Conservation (phyloP, 2,797 vertebrate genomes). For the Trachops cirrhosus region DNA sequence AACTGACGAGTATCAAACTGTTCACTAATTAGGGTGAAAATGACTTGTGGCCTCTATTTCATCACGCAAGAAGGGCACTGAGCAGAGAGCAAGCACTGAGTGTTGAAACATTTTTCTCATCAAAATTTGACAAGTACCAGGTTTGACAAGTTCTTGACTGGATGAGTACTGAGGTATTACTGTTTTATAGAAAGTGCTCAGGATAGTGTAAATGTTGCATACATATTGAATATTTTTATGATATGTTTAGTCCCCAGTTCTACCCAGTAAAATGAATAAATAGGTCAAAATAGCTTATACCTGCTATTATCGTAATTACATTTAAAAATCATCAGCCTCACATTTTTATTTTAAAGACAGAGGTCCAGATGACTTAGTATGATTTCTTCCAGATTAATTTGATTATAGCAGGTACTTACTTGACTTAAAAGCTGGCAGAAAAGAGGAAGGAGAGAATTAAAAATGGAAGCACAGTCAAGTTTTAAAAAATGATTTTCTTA, state of each 20-base stretch:
- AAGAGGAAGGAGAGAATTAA: not conserved
- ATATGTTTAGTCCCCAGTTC: not conserved
- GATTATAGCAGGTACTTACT: not conserved
- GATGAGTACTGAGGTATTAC: not conserved
- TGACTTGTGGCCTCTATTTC: not conserved
- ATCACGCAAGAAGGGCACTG: not conserved
- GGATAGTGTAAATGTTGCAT: not conserved
- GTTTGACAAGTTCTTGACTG: not conserved
- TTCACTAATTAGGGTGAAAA: not conserved
- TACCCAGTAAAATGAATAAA: not conserved
- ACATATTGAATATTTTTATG: not conserved
- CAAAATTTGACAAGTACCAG: not conserved
- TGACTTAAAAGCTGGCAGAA: not conserved
- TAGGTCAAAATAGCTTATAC: not conserved
- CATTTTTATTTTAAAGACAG: not conserved
- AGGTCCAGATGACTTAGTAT: not conserved
- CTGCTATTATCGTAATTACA: not conserved
- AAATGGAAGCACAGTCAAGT: not conserved
- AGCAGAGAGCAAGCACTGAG: not conserved
- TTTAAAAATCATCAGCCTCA: not conserved
- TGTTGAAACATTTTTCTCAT: not conserved
- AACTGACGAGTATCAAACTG: too few relatives aligned
- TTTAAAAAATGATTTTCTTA: not conserved
- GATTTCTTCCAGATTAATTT: not conserved
- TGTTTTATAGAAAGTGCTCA: not conserved